Base-by-base conservation (phyloP, 2,113 vertebrate species). In the Takifugu flavidus region DNA sequence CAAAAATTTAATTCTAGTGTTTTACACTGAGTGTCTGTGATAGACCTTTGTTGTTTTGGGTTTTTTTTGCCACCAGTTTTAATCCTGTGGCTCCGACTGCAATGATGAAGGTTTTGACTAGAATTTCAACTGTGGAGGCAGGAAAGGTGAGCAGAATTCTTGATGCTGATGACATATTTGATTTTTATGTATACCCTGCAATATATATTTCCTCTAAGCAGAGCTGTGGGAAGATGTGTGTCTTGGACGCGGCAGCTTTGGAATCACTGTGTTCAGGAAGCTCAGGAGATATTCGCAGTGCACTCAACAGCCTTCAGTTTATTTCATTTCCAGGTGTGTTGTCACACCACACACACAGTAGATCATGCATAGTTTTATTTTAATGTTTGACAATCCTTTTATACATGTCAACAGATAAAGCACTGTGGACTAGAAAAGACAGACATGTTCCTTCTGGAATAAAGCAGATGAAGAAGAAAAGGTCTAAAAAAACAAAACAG, bases 291-390 rank as follows among this genome's bases (percentile, higher is more conserved):
- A 92, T 99, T 64, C 93, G 96, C 74, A 96, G 94, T 82, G 96
- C 95, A 77, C 91, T 98, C 90, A 98, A 98, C 72, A 96, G 91
- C 66, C 92, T 99, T 58, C 97, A 99, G 86, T 99, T 99, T 82
- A 92, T 86, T 57, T 94, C 90, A 11, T 80, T 88, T 39, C 90
- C 89, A 88, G 94, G 95, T 96, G 25, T 13, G 2, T 52, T 4
- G 10, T n/a, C 39, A 27, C 12, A 44, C 12, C 8, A 14, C 1
- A 28, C 3, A 28, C 27, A 2, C 7, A 5, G 7, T 10, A 7
- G 20, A 14, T 26, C 13, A 12, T 7, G 8, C 34, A 11, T 39
- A 20, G 26, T 12, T 14, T 53, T 15, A 8, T 59, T 47, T 27
- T 3, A 53, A 45, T 29, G 11, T 25, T 25, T 39, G 6, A 49